Percentiles rank a stretch among this genome's conserved stretches.
Evolutionary conservation across 2,888 invertebrate species (phyloP).

Genomic region (Rhamnusium bicolor): DNA sequence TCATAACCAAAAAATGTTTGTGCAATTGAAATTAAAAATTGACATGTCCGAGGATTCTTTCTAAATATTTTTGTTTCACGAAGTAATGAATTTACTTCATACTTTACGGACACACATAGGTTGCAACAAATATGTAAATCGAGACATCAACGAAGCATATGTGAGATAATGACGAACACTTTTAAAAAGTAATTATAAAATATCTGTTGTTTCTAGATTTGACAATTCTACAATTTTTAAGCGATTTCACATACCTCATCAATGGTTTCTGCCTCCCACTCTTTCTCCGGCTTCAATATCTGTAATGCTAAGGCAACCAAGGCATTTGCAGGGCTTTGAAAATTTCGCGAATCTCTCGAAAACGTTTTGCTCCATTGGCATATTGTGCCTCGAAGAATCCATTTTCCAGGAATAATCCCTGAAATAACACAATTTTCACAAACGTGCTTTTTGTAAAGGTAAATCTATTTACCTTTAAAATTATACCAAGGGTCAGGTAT

Average conservation of each 20-base stretch:
- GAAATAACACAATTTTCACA: constrained; percentile 3
- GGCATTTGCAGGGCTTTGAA: constrained; percentile 71
- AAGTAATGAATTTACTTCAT: no score
- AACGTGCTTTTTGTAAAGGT: neutral
- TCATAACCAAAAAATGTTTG: no score
- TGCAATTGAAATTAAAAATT: no score
- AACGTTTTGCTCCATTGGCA: constrained; percentile 65
- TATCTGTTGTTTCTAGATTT: no score
- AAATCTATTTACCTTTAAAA: constrained; percentile 63
- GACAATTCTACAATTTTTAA: no score
- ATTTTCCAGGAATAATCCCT: constrained; percentile 54
- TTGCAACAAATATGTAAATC: no score
- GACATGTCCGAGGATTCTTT: no score
- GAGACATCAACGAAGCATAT: no score
- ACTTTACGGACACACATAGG: no score
- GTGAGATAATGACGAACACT: no score
- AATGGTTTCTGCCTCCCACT: constrained; percentile 67
- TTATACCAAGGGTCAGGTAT: constrained; percentile 65
- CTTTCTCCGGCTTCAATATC: constrained; percentile 60
- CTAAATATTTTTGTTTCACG: no score
- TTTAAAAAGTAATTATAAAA: no score
- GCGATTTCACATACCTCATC: constrained; percentile 65
- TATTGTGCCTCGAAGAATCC: constrained; percentile 69
- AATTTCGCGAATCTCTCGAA: constrained; percentile 66
- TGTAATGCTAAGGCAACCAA: constrained; percentile 67